A percentile compares a stretch with the other conserved stretches of the same genome.
phyloP scores from a whole-genome alignment of 2,888 invertebrate genomes.

The Pristionchus entomophagus region DNA sequence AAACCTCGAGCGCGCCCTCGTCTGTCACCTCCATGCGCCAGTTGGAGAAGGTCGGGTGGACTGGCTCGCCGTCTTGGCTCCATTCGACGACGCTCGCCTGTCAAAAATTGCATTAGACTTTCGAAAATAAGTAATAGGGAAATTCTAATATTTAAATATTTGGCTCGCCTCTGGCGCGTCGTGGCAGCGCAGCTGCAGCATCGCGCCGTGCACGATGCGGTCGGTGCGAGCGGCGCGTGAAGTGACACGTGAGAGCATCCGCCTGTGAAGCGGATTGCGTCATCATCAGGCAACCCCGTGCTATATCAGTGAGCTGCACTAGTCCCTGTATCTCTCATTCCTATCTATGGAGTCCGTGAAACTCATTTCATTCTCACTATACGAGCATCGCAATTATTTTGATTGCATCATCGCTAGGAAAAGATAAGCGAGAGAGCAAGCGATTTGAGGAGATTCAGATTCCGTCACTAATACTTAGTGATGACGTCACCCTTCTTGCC shows the following conservation, averaged over 20 bases:
- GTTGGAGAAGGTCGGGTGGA: not conserved
- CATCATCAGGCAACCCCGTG: no score
- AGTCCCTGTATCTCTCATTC: no score
- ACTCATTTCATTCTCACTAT: no score
- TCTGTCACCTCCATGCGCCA: constrained; percentile 35
- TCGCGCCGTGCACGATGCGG: constrained; percentile 11
- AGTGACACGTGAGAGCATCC: not conserved
- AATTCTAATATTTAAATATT: not conserved
- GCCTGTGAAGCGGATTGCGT: no score
- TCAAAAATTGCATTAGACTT: not conserved
- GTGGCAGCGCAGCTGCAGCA: constrained; percentile 20
- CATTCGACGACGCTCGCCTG: not conserved
- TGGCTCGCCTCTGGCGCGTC: no score
- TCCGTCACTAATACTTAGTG: no score
- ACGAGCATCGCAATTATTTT: no score
- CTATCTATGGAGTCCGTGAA: no score
- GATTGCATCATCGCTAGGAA: no score
- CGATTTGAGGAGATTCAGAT: no score
- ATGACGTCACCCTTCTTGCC: not conserved
- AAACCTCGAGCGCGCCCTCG: constrained; percentile 25
- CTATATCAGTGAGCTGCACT: no score
- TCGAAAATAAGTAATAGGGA: not conserved
- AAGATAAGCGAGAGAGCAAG: no score
- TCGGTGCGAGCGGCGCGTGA: not conserved
- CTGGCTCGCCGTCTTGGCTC: not conserved